Evolutionary conservation across 2,888 invertebrate genomes (phyloP), one percentile per base, ranked within the genome.

Genomic region (Leptinotarsa haldemani): DNA sequence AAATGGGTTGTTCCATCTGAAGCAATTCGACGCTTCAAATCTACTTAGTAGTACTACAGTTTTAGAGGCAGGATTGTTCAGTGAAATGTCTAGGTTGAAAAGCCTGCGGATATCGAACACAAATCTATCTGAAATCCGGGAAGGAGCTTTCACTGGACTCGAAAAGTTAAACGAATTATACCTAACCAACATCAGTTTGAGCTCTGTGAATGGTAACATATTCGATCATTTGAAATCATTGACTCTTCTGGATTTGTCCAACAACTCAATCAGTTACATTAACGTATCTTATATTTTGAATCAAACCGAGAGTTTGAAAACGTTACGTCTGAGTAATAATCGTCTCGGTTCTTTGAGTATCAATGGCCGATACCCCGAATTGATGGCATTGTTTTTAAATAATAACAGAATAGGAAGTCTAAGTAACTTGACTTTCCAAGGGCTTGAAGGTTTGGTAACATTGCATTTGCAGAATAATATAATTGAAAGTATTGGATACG

Each of bases 21-120:
- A 30, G 18, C 15, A 68, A 9, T 65, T 75, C 13, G 73, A 75
- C 48, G 61, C 72, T 22, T 67, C 67, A n/a, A 16, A 13, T 48
- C 22, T 75, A 16, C 73, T 75, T 50, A 73, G 64, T n/a, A 71
- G 70, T 47, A 65, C 12, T 9, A 67, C 40, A 50, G 46, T 63
- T 40, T 4, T 75, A 20, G 22, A n/a, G 22, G 25, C 15, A n/a
- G 58, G 52, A 16, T 50, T 58, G 1, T 75, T 75, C 22, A 52
- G 52, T 15, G 70, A 67, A 20, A 18, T 73, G 48, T 30, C 4
- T 15, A 25, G 15, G 0, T 48, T 75, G 50, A 64, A 15, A 16
- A 18, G 22, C 2, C 46, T 75, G 13, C 64, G 65, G 9, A 20
- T 75, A 48, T 70, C 70, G 4, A 61, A 61, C 22, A 61, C 68